Evolutionary conservation across 2,888 invertebrate species (phyloP), one percentile per base, ranked within the genome.

Genomic region (Chaetogeoica ovagalla): DNA sequence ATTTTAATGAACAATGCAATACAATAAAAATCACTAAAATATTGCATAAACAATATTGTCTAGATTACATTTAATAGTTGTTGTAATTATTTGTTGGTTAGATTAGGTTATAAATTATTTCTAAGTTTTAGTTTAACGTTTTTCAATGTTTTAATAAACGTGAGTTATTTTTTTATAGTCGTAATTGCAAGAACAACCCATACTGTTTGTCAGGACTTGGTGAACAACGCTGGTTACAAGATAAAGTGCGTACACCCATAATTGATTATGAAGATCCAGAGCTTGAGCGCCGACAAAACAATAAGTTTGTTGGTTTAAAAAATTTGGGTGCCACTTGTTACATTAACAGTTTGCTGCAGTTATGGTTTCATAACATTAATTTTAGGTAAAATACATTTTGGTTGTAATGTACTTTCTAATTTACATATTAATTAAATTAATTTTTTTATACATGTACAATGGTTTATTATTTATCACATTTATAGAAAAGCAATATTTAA

Each of bases 291-390:
- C 84, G 88, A 15, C 85, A 86, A 82, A 86, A 87, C n/a, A 87
- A 86, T 0, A 86, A 87, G 65, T 90, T 89, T 85, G 90, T 89
- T 30, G 90, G 90, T 2, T 85, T 91, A 81, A 89, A 89, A 85
- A 91, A 91, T 85, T 86, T 90, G 57, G 91, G 91, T 72, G 90
- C 90, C 19, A 91, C 90, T 1, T 91, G 91, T 85, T 91, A 91
- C 84, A 90, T 90, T 8, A 91, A 91, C 85, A 90, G 90, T 83
- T 87, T 90, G 77, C 87, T 91, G 74, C 88, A 90, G 86, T 86
- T 90, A 57, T 90, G 90, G 90, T 90, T 89, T 85, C 90, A 91
- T 84, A 90, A 90, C 84, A 87, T 88, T 82, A 86, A 87, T 63
- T 87, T 89, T 85, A 87, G 89, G 88, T 88, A 30, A 85, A 81